These are phyloP conservation scores for Poecilia wingei DNA, from an alignment of 2,797 vertebrate species.

Conservation along the genomic window DNA sequence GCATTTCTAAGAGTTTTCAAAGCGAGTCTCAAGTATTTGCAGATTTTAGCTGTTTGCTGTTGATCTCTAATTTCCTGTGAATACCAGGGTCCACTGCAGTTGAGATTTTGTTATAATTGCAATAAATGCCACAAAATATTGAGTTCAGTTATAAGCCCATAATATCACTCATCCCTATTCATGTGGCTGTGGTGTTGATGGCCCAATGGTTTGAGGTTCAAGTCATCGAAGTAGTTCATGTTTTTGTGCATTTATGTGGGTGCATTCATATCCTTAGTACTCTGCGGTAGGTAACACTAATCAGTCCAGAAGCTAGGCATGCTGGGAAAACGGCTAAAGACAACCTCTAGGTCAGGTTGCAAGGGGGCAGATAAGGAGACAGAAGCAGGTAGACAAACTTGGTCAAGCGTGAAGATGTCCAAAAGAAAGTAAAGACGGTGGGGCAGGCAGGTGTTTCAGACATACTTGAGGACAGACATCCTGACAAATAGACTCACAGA, in stretches of 20 bases:
- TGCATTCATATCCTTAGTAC: conserved; percentile 37
- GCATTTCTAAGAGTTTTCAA: not conserved
- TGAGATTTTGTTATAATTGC: not conserved
- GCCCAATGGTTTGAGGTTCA: conserved; percentile 30
- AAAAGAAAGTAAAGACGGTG: conserved; percentile 30
- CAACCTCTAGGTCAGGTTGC: conserved; percentile 67
- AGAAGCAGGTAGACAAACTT: conserved; percentile 52
- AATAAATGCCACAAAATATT: not conserved
- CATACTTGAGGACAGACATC: conserved; percentile 40
- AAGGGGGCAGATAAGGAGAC: conserved; percentile 53
- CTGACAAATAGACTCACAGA: conserved; percentile 21
- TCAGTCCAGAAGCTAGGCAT: conserved; percentile 66
- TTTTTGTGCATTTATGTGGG: conserved; percentile 40
- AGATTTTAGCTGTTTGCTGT: not conserved
- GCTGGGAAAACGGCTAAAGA: conserved; percentile 66
- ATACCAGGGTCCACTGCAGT: not conserved
- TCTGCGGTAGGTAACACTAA: conserved; percentile 77
- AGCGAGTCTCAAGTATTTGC: not conserved
- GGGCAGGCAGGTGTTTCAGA: conserved; percentile 42
- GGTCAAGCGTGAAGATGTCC: conserved; percentile 36
- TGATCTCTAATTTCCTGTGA: not conserved
- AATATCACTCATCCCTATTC: not conserved
- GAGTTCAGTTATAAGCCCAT: not conserved
- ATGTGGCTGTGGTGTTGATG: conserved; percentile 46
- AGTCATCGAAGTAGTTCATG: conserved; percentile 34